Evolutionary conservation across 2,888 invertebrate species (phyloP).

Genomic region (Drosophila basisetae): DNA sequence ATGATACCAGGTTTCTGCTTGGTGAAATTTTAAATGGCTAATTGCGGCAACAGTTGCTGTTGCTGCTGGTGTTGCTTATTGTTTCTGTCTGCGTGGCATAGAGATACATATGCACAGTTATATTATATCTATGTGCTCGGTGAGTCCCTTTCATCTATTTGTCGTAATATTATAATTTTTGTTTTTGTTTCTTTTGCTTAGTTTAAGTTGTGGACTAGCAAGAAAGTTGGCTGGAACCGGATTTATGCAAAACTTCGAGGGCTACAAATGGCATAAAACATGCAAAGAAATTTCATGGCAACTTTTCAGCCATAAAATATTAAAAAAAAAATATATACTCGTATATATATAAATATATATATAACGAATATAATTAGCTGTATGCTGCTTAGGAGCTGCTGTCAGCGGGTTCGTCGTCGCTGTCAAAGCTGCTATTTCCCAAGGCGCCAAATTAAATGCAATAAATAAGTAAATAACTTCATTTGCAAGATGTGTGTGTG

Average conservation of each 20-base stretch:
- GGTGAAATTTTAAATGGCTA: slow-evolving; percentile 56
- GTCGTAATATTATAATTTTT: slow-evolving; percentile 1
- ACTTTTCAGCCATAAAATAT: slow-evolving; percentile 10
- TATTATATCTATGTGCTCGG: slow-evolving; percentile 9
- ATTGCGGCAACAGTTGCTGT: slow-evolving; percentile 42
- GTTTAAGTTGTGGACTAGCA: slow-evolving; percentile 30
- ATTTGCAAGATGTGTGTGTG: slow-evolving; percentile 9
- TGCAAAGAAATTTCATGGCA: slow-evolving; percentile 40
- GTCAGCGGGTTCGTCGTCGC: slow-evolving; percentile 27
- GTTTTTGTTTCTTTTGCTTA: slow-evolving; percentile 1
- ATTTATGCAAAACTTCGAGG: slow-evolving; percentile 44
- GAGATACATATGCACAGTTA: not conserved
- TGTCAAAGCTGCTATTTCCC: slow-evolving; percentile 31
- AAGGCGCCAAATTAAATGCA: slow-evolving; percentile 42
- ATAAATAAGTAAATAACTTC: slow-evolving; percentile 36
- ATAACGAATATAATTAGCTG: slow-evolving; percentile 10
- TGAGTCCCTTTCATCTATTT: slow-evolving; percentile 40
- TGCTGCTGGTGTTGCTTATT: not conserved
- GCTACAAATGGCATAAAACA: slow-evolving; percentile 48
- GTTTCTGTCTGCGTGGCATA: slow-evolving; percentile 3
- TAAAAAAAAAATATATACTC: not conserved
- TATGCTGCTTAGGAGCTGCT: slow-evolving; percentile 14
- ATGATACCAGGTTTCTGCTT: slow-evolving; percentile 15
- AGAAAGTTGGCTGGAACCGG: slow-evolving; percentile 53
- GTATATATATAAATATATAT: not conserved